Percentiles rank a stretch among this genome's conserved stretches.
Evolutionary conservation across 2,888 invertebrate genomes (phyloP).

Genomic region (Drosophila lacicola): DNA sequence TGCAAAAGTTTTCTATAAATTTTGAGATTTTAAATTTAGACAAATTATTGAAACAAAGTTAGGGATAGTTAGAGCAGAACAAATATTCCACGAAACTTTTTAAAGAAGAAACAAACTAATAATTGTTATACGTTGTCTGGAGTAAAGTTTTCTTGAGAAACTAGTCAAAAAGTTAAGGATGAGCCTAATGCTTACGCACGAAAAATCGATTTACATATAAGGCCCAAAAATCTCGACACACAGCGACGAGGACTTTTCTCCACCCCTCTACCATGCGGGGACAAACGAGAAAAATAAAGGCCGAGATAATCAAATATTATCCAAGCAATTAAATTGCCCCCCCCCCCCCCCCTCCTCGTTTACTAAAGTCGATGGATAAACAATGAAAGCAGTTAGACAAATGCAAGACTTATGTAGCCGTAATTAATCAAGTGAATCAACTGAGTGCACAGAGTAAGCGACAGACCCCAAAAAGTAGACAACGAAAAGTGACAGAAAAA

Average conservation of each 20-base stretch:
- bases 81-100: no score
- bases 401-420: conserved; percentile 48
- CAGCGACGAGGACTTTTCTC: background rate
- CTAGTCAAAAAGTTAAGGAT: no score
- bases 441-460: conserved; percentile 34
- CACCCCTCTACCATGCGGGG: background rate
- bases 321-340: conserved; percentile 46
- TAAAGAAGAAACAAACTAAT: no score
- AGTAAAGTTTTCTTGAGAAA: background rate
- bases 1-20: no score
- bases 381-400: conserved; percentile 43
- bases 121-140: no score
- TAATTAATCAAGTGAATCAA: conserved; percentile 59
- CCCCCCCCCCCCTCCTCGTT: background rate
- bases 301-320: conserved; percentile 58
- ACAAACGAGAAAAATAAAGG: conserved; percentile 10
- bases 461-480: conserved; percentile 34
- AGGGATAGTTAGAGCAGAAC: no score
- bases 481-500: conserved; percentile 39
- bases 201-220: conserved; percentile 46
- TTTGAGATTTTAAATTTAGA: no score
- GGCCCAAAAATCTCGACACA: conserved; percentile 28
- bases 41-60: no score
- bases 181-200: conserved; percentile 28
- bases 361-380: conserved; percentile 1